Base-by-base conservation (phyloP, 2,113 vertebrate species). In the Ranitomeya variabilis region DNA sequence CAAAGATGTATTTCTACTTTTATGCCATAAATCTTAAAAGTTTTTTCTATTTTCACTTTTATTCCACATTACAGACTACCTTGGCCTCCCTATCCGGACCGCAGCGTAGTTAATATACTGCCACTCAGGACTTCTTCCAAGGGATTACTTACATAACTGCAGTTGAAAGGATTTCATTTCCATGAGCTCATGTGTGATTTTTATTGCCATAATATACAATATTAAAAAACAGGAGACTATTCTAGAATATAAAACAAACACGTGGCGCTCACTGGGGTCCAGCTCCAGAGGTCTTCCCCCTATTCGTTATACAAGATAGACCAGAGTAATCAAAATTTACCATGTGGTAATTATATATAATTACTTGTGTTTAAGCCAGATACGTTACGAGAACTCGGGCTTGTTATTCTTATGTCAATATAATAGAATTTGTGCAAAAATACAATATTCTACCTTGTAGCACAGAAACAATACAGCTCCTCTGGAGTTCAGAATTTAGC, bases 161-260 rank as follows among this genome's bases (percentile, higher is more conserved):
- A 81, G 55, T 81, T 81, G 59, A 81, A 81, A 81, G 59, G 57
- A 81, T 81, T 62, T 26, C 26, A 62, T 76, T 81, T 81, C 80
- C 80, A 81, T 81, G 57, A 81, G 80, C 57, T 81, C 80, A 81
- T 83, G 45, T 83, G 62, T 69, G n/a, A 66, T 67, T 67, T 69
- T 83, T 83, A 83, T 83, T 83, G 11, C 19, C 62, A 83, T 45
- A 69, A 69, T 69, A 83, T 69, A 62, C 45, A 67, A 51, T 52
- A 83, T 83, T 23, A 69, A 66, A 23, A 45, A 67, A 2, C 64
- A 23, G 62, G 23, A 52, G 64, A 83, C 10, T 15, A 54, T 83
- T 69, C 60, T 11, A 21, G 8, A 8, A 54, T 67, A 67, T 83
- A 83, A 69, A 83, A 83, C 45, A 83, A 69, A 67, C 62, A 83